Conservation (phyloP, 2,113 vertebrate genomes). For the Cyanoderma ruficeps region DNA sequence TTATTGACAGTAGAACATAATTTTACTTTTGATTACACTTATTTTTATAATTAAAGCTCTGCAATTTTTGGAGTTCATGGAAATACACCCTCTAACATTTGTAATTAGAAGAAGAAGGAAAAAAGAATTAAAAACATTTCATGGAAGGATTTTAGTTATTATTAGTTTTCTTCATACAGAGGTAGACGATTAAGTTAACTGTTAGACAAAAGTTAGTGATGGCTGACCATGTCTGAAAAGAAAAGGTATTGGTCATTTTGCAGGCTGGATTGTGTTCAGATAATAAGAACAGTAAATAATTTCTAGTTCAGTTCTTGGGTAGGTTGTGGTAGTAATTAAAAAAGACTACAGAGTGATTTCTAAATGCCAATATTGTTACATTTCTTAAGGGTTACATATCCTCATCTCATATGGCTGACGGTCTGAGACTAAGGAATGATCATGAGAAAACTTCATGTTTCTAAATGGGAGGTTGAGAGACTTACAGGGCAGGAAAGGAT, state of each 20-base stretch:
- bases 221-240: neutral
- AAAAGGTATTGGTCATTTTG: neutral
- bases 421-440: neutral
- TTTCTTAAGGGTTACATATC: neutral
- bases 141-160: neutral
- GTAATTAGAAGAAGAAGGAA: neutral
- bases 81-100: neutral
- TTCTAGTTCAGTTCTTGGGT: neutral
- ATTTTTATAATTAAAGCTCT: neutral
- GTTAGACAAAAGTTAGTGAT: neutral
- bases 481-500: neutral
- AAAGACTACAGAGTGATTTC: neutral
- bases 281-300: neutral
- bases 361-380: neutral
- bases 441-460: neutral
- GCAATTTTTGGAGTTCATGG: neutral
- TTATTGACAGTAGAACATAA: neutral
- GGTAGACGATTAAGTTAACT: neutral
- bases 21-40: neutral
- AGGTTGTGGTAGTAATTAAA: neutral
- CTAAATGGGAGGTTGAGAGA: neutral
- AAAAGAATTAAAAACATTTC: fast-evolving
- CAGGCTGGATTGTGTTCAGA: neutral
- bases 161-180: neutral
- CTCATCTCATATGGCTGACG: neutral